Conservation (phyloP, 2,113 vertebrate genomes). For the Acrocephalus arundinaceus region DNA sequence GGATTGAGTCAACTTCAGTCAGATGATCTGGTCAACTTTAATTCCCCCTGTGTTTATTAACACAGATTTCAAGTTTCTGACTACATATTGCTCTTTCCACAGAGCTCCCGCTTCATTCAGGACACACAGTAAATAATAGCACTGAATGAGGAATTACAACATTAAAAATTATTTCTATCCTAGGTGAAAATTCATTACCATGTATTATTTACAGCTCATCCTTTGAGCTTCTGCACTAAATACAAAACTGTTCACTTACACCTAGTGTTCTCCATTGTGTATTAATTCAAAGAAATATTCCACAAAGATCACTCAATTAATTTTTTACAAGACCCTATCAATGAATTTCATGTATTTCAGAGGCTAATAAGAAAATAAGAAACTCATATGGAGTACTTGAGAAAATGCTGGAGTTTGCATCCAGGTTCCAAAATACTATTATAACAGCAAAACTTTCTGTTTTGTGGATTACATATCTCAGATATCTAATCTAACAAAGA, state of each 20-base stretch:
- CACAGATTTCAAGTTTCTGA: conserved; percentile 13
- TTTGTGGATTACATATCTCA: not conserved
- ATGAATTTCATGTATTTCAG: not conserved
- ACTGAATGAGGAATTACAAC: not conserved
- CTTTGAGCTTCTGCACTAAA: not conserved
- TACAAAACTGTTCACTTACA: not conserved
- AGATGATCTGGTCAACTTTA: conserved; percentile 51
- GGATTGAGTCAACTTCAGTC: conserved; percentile 51
- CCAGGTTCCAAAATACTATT: not conserved
- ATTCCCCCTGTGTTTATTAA: conserved; percentile 29
- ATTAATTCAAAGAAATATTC: not conserved
- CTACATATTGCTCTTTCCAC: conserved; percentile 15
- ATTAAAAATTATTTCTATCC: not conserved
- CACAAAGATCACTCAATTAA: not conserved
- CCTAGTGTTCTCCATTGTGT: not conserved
- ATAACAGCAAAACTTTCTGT: not conserved
- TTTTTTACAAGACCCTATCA: not conserved
- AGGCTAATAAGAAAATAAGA: not conserved
- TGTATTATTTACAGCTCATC: not conserved
- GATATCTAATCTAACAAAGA: not conserved
- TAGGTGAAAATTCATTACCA: not conserved
- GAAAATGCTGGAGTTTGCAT: not conserved
- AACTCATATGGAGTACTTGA: not conserved
- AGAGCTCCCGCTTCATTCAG: not conserved
- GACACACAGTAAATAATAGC: not conserved